Percentiles rank a stretch among this genome's conserved stretches.
Conservation (phyloP, 1,140 invertebrate genomes). For the Aphaenogaster floridana region DNA sequence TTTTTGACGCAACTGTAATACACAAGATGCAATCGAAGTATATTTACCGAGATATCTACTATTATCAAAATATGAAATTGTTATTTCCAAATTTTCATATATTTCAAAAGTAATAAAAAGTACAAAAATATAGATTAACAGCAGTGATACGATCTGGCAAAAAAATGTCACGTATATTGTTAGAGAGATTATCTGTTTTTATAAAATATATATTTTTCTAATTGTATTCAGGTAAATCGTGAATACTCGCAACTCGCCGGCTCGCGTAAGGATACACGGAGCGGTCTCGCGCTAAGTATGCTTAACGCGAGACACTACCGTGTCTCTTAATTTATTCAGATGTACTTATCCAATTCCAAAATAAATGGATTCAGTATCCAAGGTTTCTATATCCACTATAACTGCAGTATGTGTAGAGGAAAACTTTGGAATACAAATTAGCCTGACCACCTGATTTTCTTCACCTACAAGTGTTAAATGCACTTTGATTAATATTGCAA, state of each 20-base stretch:
- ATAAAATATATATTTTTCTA: not conserved
- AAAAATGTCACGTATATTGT: not conserved
- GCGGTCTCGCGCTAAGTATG: too few relatives aligned
- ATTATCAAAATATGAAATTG: constrained; percentile 33
- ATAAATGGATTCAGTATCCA: constrained; percentile 89
- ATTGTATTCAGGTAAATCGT: constrained; percentile 1
- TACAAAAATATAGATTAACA: constrained; percentile 21
- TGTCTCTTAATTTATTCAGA: not conserved
- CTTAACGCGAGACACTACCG: too few relatives aligned
- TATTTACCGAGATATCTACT: not conserved
- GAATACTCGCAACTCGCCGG: too few relatives aligned
- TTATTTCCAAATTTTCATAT: constrained; percentile 13
- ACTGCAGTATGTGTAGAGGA: constrained; percentile 89
- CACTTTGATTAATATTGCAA: constrained; percentile 13
- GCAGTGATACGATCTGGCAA: not conserved
- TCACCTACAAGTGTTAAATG: constrained; percentile 86
- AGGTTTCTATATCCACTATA: constrained; percentile 89
- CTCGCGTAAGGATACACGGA: too few relatives aligned
- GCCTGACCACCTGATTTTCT: constrained; percentile 88
- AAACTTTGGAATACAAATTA: constrained; percentile 91
- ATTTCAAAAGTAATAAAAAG: not conserved
- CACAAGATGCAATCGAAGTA: not conserved
- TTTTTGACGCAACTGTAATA: not conserved
- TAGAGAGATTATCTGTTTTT: constrained; percentile 15
- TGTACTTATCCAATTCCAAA: constrained; percentile 84